Conservation (phyloP, 1,140 invertebrate species). For the Helicoverpa armigera region DNA sequence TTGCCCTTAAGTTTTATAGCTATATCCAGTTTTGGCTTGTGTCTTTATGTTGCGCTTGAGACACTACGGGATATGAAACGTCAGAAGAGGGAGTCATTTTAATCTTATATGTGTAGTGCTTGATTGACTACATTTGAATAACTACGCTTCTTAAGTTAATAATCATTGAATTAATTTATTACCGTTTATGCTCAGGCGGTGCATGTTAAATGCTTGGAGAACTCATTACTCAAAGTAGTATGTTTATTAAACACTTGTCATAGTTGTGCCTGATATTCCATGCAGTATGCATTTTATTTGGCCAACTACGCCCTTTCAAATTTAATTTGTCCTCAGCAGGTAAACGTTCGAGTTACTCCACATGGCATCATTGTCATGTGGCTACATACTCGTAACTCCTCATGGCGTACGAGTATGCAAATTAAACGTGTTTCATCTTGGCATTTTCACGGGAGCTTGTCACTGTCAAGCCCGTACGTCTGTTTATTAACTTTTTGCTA, state of each 20-base stretch:
- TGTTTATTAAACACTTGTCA: too few species aligned
- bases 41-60: slow-evolving; percentile 20
- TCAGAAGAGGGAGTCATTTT: neutral
- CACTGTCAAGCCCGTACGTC: slow-evolving; percentile 80
- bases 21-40: slow-evolving; percentile 31
- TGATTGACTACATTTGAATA: neutral
- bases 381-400: slow-evolving; percentile 74
- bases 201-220: too few species aligned
- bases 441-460: slow-evolving; percentile 74
- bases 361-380: slow-evolving; percentile 82
- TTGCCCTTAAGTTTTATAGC: slow-evolving; percentile 48
- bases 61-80: slow-evolving; percentile 9
- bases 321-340: slow-evolving; percentile 52
- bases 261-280: too few species aligned
- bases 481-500: slow-evolving; percentile 86
- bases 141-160: neutral
- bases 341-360: slow-evolving; percentile 60
- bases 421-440: slow-evolving; percentile 86
- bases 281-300: neutral
- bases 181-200: too few species aligned
- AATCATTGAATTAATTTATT: too few species aligned
- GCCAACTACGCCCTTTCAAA: slow-evolving; percentile 34
- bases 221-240: too few species aligned
- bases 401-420: slow-evolving; percentile 74
- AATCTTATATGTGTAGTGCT: neutral